Evolutionary conservation across 2,113 vertebrate species (phyloP), one percentile per base, ranked within the genome.

Genomic region (Suricata suricatta): DNA sequence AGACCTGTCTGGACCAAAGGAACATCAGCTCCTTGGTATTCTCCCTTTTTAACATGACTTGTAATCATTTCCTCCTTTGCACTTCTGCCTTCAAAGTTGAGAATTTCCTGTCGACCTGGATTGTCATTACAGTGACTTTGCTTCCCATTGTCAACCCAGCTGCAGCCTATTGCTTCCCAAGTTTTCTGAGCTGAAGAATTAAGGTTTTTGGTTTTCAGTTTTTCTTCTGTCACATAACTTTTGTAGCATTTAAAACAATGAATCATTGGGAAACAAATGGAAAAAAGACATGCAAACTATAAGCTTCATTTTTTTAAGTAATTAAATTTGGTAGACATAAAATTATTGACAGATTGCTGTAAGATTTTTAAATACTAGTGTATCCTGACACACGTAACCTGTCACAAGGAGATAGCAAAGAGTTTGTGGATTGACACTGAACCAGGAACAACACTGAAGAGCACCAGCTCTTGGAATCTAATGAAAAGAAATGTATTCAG

Each of bases 231-330:
- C 93, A 27, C 14, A 88, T 77, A 92, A 77, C 71, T 82, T 80
- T 52, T 93, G 23, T 90, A 84, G 33, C 68, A 69, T 76, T 41
- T 87, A 29, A 95, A 92, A 93, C 90, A 50, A 50, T 60, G 35
- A 69, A 57, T 94, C 63, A 64, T 88, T 96, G 69, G 14, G 93
- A 81, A 98, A 96, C 14, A 96, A 72, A 83, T 88, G 60, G 47
- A 95, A 90, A 90, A 96, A 94, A 86, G 11, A 60, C 11, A 64
- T 90, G 9, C 21, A 93, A 79, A 96, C 60, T 66, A 41, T 83
- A 82, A 84, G n/a, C 21, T 52, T 41, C 1, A 12, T 88, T 93
- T 92, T 92, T 87, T 66, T 17, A 79, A 25, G 50, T 29, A 38
- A 52, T 83, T 86, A 35, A 96, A 52, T 89, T 93, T 21, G 16